phyloP scores from a whole-genome alignment of 2,888 invertebrate genomes.

The Xanthia icteritia region DNA sequence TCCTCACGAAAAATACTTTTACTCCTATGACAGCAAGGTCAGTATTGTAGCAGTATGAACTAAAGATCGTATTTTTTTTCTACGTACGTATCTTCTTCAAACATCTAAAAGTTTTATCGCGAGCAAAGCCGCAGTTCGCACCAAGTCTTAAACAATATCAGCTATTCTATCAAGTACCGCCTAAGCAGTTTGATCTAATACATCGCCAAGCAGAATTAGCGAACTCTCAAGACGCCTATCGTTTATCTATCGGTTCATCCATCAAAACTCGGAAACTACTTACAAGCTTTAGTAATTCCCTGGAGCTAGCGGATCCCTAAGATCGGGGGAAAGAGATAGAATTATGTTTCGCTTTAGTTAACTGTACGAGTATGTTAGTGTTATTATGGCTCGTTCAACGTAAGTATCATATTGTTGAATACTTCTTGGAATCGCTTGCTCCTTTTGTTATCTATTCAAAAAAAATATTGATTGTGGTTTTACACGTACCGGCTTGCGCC shows the following conservation, averaged over 20 bases:
- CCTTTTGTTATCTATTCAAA: neutral
- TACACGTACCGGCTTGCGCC: too few species aligned
- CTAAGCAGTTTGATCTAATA: conserved; percentile 50
- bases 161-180: conserved; percentile 29
- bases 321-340: conserved; percentile 31
- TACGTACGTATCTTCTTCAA: neutral
- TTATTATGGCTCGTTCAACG: neutral
- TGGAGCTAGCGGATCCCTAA: conserved; percentile 28
- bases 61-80: neutral
- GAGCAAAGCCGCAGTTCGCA: neutral
- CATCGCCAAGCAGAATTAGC: conserved; percentile 46
- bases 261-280: conserved; percentile 69
- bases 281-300: conserved; percentile 58
- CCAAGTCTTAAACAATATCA: conserved; percentile 4
- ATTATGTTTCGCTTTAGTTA: conserved; percentile 29
- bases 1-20: neutral
- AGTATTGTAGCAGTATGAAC: neutral
- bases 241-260: conserved; percentile 65
- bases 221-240: conserved; percentile 65
- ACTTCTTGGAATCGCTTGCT: neutral
- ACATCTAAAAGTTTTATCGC: neutral
- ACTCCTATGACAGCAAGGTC: neutral
- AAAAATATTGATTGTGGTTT: neutral
- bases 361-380: conserved; percentile 18
- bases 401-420: neutral